Evolutionary conservation across 2,888 invertebrate species (phyloP).

Genomic region (Nomada flava): DNA sequence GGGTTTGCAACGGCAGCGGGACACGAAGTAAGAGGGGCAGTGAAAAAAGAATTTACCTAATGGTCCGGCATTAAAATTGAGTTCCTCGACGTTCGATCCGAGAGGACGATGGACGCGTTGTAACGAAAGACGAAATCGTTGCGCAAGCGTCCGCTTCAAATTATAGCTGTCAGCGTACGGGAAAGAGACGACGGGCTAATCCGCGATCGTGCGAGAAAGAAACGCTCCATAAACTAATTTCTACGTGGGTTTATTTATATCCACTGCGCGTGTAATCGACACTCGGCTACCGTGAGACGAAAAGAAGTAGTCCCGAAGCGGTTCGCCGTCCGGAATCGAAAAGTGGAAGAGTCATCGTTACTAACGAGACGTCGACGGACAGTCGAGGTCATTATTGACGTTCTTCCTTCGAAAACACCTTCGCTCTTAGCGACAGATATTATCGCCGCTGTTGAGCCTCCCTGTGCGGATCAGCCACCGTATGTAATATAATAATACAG

Average conservation of each 20-base stretch:
- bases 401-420: slow-evolving; percentile 61
- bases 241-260: slow-evolving; percentile 74
- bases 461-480: slow-evolving; percentile 45
- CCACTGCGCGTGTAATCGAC: slow-evolving; percentile 76
- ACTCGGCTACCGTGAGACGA: slow-evolving; percentile 79
- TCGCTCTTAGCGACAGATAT: slow-evolving; percentile 72
- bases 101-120: neutral
- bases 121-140: slow-evolving; percentile 51
- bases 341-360: slow-evolving; percentile 79
- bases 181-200: slow-evolving; percentile 42
- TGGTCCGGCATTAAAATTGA: slow-evolving; percentile 31
- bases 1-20: neutral
- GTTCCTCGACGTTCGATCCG: neutral
- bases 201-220: slow-evolving; percentile 34
- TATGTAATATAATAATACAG: slow-evolving; percentile 31
- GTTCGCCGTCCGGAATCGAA: slow-evolving; percentile 47
- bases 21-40: neutral
- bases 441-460: slow-evolving; percentile 56
- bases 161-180: slow-evolving; percentile 20
- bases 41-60: slow-evolving; percentile 43
- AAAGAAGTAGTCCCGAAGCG: slow-evolving; percentile 52
- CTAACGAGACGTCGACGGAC: slow-evolving; percentile 77
- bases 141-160: slow-evolving; percentile 29
- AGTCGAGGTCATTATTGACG: slow-evolving; percentile 70
- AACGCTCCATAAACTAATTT: slow-evolving; percentile 66